Base-by-base conservation (phyloP, 2,113 vertebrate genomes). In the Campylorhamphus procurvoides region DNA sequence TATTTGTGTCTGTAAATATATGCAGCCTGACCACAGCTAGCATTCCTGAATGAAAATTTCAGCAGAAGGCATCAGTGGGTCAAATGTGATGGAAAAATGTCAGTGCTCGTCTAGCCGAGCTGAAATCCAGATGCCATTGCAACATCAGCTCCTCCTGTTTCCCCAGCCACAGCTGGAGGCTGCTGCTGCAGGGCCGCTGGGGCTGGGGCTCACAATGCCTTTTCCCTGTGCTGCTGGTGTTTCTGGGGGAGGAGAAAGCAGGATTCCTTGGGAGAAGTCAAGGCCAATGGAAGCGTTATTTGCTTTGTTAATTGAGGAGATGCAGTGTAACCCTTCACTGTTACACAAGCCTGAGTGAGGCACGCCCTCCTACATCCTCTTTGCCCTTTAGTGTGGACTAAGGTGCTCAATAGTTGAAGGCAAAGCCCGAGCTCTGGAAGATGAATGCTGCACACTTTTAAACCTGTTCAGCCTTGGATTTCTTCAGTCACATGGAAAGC, bases 1-100 rank as follows among this genome's bases (percentile, higher is more conserved):
- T 95, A 59, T 96, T 93, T 96, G 90, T 86, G 83, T 74, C 90
- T 90, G 87, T 83, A 86, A 91, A 92, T 18, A 81, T 18, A 64
- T 55, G 71, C 89, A 95, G 74, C 40, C 74, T 84, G 89, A 89
- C 91, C 94, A 89, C 94, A 96, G 78, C 90, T 25, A 90, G 44
- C 93, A 94, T 97, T 96, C 96, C 83, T 72, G 83, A 78, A 82
- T 75, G 90, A 68, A 87, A 82, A 66, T 72, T 89, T 5, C 62
- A 64, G 66, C 73, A 78, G 77, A 89, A 95, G n/a, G 80, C 90
- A 95, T n/a, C 40, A 37, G 3, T 3, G 2, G 88, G 69, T 94
- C 86, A 75, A 60, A 68, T 87, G 86, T 87, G 69, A 93, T 66
- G 92, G 83, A 90, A 96, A 96, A 94, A 90, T 13, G 17, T 92